A percentile compares a stretch with the other conserved stretches of the same genome.
Evolutionary conservation across 2,797 vertebrate genomes (phyloP).

Genomic region (Artibeus jamaicensis): DNA sequence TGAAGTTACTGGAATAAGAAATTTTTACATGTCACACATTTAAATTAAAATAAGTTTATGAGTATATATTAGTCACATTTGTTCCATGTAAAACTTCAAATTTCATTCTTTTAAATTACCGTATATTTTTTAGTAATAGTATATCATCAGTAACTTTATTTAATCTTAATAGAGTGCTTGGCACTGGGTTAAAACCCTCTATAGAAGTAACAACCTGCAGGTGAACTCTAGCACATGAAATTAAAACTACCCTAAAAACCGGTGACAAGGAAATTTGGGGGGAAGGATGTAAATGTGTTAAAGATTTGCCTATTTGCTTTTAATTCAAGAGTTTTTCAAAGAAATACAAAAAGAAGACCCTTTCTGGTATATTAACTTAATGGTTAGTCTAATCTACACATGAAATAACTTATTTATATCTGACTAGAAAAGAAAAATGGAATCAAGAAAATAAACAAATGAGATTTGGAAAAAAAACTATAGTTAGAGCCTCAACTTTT

Average conservation of each 20-base stretch:
- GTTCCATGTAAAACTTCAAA: slow-evolving; percentile 10
- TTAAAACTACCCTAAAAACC: background rate
- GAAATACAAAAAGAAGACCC: background rate
- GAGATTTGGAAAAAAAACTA: background rate
- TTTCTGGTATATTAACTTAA: background rate
- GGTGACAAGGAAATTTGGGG: background rate
- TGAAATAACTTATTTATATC: slow-evolving; percentile 16
- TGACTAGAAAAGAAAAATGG: background rate
- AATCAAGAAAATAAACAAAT: background rate
- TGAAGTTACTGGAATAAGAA: slow-evolving; percentile 2
- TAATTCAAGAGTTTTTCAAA: slow-evolving; percentile 1
- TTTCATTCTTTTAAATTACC: background rate
- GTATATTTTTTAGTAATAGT: background rate
- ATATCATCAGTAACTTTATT: background rate
- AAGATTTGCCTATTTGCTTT: slow-evolving; percentile 25
- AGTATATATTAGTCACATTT: background rate
- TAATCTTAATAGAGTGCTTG: background rate
- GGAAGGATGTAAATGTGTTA: background rate
- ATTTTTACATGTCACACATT: background rate
- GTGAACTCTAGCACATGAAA: background rate
- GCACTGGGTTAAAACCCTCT: background rate
- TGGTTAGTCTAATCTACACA: background rate
- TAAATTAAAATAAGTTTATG: slow-evolving; percentile 23
- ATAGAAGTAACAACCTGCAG: background rate
- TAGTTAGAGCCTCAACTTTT: background rate